Conservation (phyloP, 2,797 vertebrate species). For the Danio choprae region DNA sequence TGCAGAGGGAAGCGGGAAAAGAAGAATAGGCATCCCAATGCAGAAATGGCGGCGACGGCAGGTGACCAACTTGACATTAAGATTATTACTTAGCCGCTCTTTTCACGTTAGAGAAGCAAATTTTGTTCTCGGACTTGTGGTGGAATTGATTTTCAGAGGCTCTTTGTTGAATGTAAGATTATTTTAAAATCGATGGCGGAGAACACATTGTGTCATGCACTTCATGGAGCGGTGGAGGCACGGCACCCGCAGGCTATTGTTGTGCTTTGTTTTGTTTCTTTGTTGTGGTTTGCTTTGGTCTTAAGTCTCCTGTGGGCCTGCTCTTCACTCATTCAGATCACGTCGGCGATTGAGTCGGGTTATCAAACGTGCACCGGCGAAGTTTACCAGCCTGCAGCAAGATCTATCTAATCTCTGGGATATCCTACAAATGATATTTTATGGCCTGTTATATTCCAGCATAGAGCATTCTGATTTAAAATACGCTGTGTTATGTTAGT, state of each 20-base stretch:
- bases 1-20: constrained; percentile 8
- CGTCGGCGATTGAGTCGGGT: background rate
- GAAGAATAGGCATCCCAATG: constrained; percentile 12
- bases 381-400: background rate
- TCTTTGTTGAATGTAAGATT: constrained; percentile 43
- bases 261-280: constrained; percentile 44
- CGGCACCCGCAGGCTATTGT: constrained; percentile 30
- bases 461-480: background rate
- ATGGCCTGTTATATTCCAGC: background rate
- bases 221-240: constrained; percentile 27
- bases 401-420: background rate
- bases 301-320: constrained; percentile 14
- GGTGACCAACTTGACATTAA: constrained; percentile 48
- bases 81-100: constrained; percentile 41
- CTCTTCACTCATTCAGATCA: constrained; percentile 12
- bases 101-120: constrained; percentile 24
- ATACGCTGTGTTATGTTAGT: background rate
- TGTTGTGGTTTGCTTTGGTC: constrained; percentile 38
- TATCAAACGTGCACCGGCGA: constrained; percentile 11
- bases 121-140: background rate
- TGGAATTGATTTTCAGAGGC: constrained; percentile 43
- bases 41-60: constrained; percentile 27
- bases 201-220: constrained; percentile 40
- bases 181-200: constrained; percentile 43
- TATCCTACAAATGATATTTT: background rate